phyloP scores from a whole-genome alignment of 2,797 vertebrate genomes.

The Microhierax caerulescens region DNA sequence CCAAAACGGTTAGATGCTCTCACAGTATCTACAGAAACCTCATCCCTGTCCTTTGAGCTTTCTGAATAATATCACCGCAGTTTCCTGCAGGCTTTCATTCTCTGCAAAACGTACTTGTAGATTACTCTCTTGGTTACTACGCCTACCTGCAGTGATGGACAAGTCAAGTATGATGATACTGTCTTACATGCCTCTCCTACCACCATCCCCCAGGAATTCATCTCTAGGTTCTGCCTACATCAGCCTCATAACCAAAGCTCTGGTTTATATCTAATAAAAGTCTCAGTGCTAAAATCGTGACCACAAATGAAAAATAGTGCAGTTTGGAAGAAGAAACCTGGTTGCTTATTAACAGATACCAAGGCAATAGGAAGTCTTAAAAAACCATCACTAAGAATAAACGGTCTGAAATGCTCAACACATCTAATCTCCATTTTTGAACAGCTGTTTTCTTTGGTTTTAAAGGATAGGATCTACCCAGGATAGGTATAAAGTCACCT shows the following conservation, averaged over 20 bases:
- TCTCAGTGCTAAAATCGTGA: not conserved
- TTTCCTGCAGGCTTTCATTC: not conserved
- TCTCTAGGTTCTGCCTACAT: not conserved
- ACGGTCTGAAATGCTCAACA: not conserved
- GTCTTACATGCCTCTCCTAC: not conserved
- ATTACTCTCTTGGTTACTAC: not conserved
- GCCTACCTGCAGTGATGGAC: not conserved
- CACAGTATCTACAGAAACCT: not conserved
- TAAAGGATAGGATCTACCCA: not conserved
- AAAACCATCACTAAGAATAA: not conserved
- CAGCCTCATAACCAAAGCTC: not conserved
- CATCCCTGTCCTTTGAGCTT: not conserved
- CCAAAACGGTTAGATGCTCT: not conserved
- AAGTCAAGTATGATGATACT: accelerated
- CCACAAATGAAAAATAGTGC: not conserved
- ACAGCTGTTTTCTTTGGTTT: not conserved
- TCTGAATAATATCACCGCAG: not conserved
- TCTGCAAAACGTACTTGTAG: not conserved
- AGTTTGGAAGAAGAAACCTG: not conserved
- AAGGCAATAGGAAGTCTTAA: not conserved
- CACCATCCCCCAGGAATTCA: not conserved
- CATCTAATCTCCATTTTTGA: not conserved
- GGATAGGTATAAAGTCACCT: not conserved
- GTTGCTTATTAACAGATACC: not conserved
- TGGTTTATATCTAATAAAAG: not conserved